phyloP scores from a whole-genome alignment of 2,797 vertebrate species.

The Galaxias olidus region DNA sequence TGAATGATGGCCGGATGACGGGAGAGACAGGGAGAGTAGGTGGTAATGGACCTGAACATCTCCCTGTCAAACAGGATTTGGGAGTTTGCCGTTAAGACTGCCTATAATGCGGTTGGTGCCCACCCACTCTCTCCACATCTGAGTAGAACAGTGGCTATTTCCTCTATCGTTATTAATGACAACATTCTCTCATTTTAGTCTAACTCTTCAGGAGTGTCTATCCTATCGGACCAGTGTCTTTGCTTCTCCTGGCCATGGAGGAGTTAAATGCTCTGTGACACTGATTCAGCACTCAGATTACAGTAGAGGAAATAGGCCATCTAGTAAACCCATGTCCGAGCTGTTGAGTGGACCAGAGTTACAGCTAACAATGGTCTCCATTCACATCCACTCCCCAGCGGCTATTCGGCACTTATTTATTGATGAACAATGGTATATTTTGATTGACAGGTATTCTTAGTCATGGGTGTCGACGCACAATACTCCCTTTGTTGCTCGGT shows the following conservation, averaged over 20 bases:
- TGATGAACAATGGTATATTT: background rate
- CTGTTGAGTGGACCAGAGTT: no score
- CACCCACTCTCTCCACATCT: slow-evolving; percentile 17
- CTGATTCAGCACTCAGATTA: background rate
- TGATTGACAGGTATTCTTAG: slow-evolving; percentile 1
- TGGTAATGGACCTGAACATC: slow-evolving; percentile 32
- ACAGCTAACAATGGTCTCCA: background rate
- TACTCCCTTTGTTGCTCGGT: background rate
- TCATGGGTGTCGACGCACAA: background rate
- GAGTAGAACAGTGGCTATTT: background rate
- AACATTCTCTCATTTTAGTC: background rate
- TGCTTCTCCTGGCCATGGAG: background rate
- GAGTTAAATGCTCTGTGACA: background rate
- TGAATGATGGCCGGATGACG: background rate
- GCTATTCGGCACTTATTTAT: background rate
- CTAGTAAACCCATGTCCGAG: background rate
- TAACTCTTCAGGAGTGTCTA: background rate
- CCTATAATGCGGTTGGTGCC: slow-evolving; percentile 43
- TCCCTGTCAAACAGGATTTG: slow-evolving; percentile 21
- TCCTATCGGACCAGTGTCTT: background rate
- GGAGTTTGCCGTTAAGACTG: slow-evolving; percentile 30
- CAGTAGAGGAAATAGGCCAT: background rate
- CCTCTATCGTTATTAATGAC: background rate
- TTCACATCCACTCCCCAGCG: background rate
- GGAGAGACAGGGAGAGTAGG: background rate